Percentiles rank a stretch among this genome's conserved stretches.
Conservation (phyloP, 2,113 vertebrate genomes). For the Hyla sarda region DNA sequence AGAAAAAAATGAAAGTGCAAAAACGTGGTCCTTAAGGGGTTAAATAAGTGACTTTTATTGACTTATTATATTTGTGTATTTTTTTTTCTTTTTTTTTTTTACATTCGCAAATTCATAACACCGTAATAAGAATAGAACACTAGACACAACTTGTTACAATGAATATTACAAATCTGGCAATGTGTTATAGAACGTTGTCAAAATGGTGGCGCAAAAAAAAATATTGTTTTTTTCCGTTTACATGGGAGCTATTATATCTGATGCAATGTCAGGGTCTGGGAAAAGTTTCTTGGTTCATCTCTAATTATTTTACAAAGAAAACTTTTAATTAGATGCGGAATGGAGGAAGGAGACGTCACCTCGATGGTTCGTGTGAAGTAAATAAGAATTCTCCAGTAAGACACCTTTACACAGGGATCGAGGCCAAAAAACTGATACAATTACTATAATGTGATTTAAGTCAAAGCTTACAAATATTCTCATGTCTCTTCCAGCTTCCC, state of each 20-base stretch:
- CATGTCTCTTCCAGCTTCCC: too few relatives aligned
- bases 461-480: too few relatives aligned
- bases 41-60: background rate
- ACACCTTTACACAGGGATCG: background rate
- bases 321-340: slow-evolving; percentile 42
- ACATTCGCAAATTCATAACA: background rate
- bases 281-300: slow-evolving; percentile 26
- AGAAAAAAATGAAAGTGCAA: too few relatives aligned
- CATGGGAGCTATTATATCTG: background rate
- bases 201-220: background rate
- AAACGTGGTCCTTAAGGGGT: too few relatives aligned
- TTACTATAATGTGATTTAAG: background rate
- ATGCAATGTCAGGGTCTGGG: background rate
- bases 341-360: slow-evolving; percentile 2
- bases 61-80: background rate
- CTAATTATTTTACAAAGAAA: slow-evolving; percentile 43
- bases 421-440: background rate
- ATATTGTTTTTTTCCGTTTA: background rate
- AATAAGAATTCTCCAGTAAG: background rate
- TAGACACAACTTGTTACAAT: background rate
- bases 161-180: background rate
- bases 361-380: background rate
- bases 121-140: background rate
- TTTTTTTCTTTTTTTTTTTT: background rate
- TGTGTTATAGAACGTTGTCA: slow-evolving; percentile 7